Evolutionary conservation across 2,888 invertebrate genomes (phyloP), one percentile per base, ranked within the genome.

Genomic region (Eumacrocentrus americanus): DNA sequence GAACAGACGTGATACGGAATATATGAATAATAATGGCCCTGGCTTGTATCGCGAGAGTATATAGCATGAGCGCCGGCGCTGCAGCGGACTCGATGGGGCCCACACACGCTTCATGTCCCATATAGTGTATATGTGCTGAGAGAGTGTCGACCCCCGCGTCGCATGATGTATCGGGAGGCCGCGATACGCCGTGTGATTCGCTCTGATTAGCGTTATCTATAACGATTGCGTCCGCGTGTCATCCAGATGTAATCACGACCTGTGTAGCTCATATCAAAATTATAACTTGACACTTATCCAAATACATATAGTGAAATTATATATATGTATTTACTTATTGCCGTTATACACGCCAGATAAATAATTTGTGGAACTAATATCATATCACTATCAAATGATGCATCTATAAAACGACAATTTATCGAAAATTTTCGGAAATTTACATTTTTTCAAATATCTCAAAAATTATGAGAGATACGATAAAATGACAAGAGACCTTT

Each of bases 21-120:
- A 80, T 80, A 80, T 80, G 80, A 80, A 80, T 80, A 80, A 78
- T 79, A 80, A 80, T 80, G 78, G 72, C 67, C 62, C 12, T 37
- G 50, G 57, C 52, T 65, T 69, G 71, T 72, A 75, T 72, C 71
- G 73, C 72, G 52, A 52, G 58, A 55, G 5, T 29, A 9, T 29
- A 9, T 29, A 29, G 46, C 56, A 64, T 63, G 55, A 58, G 53
- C 57, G 42, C 47, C 56, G 54, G 62, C 53, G 53, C 53, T 59
- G 47, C 44, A 51, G 40, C 44, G 29, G 29, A 29, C 58, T 42
- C 44, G 51, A 54, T 44, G 38, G 40, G 23, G 58, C 53, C 51
- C 60, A 52, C 57, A 38, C 54, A 40, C 58, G 55, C 35, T 16
- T 44, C 40, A 37, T 37, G 44, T 52, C n/a, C 48, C 44, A 40